Evolutionary conservation across 2,888 invertebrate species (phyloP).

Genomic region (Anticlea derivata): DNA sequence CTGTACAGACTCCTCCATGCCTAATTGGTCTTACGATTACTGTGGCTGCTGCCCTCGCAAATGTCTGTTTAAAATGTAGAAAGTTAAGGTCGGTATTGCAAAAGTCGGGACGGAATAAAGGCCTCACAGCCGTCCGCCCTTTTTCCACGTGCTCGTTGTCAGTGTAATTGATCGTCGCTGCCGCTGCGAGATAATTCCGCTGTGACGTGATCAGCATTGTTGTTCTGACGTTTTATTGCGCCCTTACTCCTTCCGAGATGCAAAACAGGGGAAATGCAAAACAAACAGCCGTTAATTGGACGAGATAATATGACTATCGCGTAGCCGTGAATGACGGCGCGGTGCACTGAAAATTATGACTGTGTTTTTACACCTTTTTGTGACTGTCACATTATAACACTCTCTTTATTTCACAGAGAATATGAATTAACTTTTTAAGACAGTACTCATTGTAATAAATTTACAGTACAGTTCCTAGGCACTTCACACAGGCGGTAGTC

Average conservation of each 20-base stretch:
- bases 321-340: slow-evolving; percentile 5
- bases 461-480: too few species aligned
- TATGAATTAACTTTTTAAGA: slow-evolving; percentile 1
- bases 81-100: slow-evolving; percentile 49
- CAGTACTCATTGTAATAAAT: too few species aligned
- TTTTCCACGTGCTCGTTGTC: slow-evolving; percentile 72
- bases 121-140: slow-evolving; percentile 53
- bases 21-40: slow-evolving; percentile 61
- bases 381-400: not conserved
- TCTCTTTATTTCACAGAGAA: slow-evolving; percentile 1
- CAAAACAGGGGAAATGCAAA: slow-evolving; percentile 63
- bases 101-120: slow-evolving; percentile 48
- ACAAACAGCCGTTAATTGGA: slow-evolving; percentile 65
- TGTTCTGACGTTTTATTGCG: slow-evolving; percentile 65
- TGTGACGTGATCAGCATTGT: slow-evolving; percentile 80
- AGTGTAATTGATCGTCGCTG: slow-evolving; percentile 78
- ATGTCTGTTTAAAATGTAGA: slow-evolving; percentile 47
- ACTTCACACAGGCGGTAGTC: too few species aligned
- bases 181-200: slow-evolving; percentile 75
- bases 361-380: slow-evolving; percentile 16
- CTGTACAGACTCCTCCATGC: slow-evolving; percentile 51
- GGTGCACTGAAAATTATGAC: slow-evolving; percentile 6
- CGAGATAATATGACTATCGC: slow-evolving; percentile 52
- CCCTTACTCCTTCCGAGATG: slow-evolving; percentile 56
- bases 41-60: slow-evolving; percentile 39